These are phyloP conservation scores for Leucosticte australis DNA, from an alignment of 2,113 vertebrate genomes.

Conservation along the genomic window DNA sequence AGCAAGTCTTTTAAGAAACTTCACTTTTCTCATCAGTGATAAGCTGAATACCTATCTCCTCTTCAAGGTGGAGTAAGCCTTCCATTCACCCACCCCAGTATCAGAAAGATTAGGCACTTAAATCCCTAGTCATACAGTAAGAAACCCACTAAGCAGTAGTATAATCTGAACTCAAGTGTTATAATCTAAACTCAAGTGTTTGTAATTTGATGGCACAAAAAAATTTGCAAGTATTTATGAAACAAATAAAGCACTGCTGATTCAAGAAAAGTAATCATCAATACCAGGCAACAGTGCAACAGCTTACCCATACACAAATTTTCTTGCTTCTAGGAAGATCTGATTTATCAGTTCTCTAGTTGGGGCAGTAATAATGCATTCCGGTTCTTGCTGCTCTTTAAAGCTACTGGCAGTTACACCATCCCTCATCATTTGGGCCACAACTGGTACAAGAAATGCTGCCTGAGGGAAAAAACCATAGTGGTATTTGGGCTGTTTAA, in stretches of 20 bases:
- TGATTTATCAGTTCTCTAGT: constrained; percentile 94
- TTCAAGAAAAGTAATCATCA: background rate
- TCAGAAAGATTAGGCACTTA: background rate
- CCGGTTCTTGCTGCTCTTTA: constrained; percentile 86
- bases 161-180: background rate
- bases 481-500: background rate
- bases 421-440: constrained; percentile 85
- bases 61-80: background rate
- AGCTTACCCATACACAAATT: constrained; percentile 89
- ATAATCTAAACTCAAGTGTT: background rate
- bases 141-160: background rate
- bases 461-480: constrained; percentile 71
- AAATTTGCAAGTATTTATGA: rapidly evolving
- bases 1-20: background rate
- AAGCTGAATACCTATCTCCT: background rate
- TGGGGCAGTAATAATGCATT: constrained; percentile 89
- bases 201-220: rapidly evolving
- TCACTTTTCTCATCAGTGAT: background rate
- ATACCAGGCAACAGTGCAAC: background rate
- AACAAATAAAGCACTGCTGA: background rate
- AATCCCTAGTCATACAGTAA: background rate
- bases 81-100: rapidly evolving
- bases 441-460: constrained; percentile 91
- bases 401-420: constrained; percentile 83
- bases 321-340: constrained; percentile 92